These are phyloP conservation scores for Herpailurus yagouaroundi DNA, from an alignment of 2,113 vertebrate genomes.

Conservation along the genomic window DNA sequence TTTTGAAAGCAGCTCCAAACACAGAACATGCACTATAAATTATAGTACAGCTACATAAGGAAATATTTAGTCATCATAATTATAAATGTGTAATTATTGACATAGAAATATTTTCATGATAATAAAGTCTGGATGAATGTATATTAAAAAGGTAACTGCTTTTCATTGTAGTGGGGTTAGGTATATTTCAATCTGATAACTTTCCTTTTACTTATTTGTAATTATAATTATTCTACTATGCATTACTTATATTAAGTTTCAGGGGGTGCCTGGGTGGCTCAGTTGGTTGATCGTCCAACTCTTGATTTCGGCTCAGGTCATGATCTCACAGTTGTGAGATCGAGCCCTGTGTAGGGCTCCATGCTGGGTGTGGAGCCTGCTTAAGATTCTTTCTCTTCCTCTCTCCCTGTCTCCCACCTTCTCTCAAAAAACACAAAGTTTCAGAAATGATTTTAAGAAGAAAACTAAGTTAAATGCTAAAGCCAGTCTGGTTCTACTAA, in stretches of 20 bases:
- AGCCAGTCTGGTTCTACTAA: background rate
- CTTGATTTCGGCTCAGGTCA: no score
- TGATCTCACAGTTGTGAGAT: no score
- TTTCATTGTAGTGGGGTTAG: background rate
- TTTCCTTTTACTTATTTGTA: constrained; percentile 21
- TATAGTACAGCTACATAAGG: background rate
- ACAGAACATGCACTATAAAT: background rate
- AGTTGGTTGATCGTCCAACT: no score
- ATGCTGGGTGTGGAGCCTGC: no score
- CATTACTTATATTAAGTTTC: background rate
- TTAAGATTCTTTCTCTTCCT: no score
- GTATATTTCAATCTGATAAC: background rate
- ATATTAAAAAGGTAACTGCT: background rate
- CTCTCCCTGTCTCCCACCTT: no score
- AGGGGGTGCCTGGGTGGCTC: no score
- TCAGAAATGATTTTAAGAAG: background rate
- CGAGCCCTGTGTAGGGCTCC: no score
- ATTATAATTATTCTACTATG: background rate
- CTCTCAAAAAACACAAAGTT: background rate
- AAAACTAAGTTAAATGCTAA: constrained; percentile 19
- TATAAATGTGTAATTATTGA: background rate
- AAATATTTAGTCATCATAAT: background rate
- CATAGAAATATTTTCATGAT: background rate
- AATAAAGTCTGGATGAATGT: background rate
- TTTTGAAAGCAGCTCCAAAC: background rate